phyloP scores from a whole-genome alignment of 2,797 vertebrate species.

The Anniella stebbinsi region DNA sequence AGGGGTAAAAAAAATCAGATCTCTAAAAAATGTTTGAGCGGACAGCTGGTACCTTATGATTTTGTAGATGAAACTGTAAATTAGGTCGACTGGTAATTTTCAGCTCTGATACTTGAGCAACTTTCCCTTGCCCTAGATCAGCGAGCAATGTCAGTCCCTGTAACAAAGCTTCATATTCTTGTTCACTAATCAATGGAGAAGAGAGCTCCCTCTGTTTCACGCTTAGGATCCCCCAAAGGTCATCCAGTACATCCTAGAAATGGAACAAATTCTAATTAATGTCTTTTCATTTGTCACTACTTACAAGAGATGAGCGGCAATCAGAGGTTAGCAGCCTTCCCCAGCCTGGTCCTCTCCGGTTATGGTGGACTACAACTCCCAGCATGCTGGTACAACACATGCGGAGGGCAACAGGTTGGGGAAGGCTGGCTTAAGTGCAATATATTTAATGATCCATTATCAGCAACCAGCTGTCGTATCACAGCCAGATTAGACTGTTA shows the following conservation, averaged over 20 bases:
- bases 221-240: conserved; percentile 78
- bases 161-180: conserved; percentile 80
- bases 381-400: no score
- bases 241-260: conserved; percentile 84
- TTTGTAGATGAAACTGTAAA: conserved; percentile 79
- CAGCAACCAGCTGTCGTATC: background rate
- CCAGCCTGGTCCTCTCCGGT: no score
- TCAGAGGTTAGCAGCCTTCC: background rate
- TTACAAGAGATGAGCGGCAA: background rate
- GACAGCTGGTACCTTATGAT: conserved; percentile 82
- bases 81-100: conserved; percentile 74
- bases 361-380: no score
- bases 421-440: no score
- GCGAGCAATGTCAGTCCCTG: conserved; percentile 80
- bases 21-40: background rate
- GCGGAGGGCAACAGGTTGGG: no score
- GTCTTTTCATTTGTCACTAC: background rate
- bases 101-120: conserved; percentile 64
- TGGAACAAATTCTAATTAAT: background rate
- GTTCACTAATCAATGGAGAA: conserved; percentile 74
- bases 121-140: conserved; percentile 78
- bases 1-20: background rate
- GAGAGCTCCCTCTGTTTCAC: conserved; percentile 74
- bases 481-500: background rate
- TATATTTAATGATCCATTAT: background rate